Evolutionary conservation across 2,888 invertebrate species (phyloP).

Genomic region (Alviniconcha strummeri): DNA sequence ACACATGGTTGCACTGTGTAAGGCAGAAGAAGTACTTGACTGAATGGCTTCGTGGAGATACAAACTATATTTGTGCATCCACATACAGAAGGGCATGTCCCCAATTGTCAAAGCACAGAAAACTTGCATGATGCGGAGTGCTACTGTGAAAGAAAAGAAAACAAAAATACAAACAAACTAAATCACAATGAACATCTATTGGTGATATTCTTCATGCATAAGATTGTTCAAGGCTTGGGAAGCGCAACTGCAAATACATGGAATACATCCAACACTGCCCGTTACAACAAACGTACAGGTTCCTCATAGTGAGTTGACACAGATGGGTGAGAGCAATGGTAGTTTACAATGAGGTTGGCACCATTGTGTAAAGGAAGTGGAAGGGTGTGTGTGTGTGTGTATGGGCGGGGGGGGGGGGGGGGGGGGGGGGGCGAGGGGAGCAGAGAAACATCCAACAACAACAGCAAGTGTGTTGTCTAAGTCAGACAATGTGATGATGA

Average conservation of each 20-base stretch:
- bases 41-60: neutral
- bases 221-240: slow-evolving; percentile 26
- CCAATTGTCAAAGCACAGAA: neutral
- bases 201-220: neutral
- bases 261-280: neutral
- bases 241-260: slow-evolving; percentile 1
- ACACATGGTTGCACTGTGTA: slow-evolving; percentile 15
- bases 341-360: slow-evolving; percentile 9
- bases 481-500: neutral
- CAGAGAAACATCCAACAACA: too few species aligned
- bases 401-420: too few species aligned
- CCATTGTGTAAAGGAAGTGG: neutral
- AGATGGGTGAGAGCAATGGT: too few species aligned
- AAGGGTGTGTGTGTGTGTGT: too few species aligned
- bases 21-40: slow-evolving; percentile 12
- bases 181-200: neutral
- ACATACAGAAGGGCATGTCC: neutral
- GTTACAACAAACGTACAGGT: too few species aligned
- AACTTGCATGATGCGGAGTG: neutral
- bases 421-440: too few species aligned
- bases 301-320: too few species aligned
- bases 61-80: slow-evolving; percentile 10
- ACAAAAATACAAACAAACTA: neutral
- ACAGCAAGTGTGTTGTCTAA: neutral
- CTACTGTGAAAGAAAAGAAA: neutral